Evolutionary conservation across 1,140 invertebrate species (phyloP).

Genomic region (Drosophila kurseongensis): DNA sequence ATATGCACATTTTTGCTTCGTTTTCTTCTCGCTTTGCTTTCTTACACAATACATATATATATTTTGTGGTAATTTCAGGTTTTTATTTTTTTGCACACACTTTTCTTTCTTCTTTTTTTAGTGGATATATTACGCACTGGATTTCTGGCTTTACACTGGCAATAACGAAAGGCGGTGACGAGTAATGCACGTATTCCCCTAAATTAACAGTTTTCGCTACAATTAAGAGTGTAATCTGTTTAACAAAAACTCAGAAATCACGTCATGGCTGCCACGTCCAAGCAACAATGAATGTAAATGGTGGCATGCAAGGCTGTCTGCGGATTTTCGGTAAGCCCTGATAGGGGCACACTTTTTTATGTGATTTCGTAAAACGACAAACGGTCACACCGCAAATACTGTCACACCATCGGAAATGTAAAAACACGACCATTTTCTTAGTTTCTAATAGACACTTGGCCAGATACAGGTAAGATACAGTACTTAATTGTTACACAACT

Average conservation of each 20-base stretch:
- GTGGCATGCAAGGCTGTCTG: slow-evolving; percentile 19
- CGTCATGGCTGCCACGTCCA: slow-evolving; percentile 85
- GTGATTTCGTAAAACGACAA: slow-evolving; percentile 10
- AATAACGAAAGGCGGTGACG: slow-evolving; percentile 66
- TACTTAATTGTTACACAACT: slow-evolving; percentile 2
- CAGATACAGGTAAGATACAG: not conserved
- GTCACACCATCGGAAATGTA: slow-evolving; percentile 8
- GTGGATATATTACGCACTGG: slow-evolving; percentile 46
- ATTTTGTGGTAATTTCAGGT: slow-evolving; percentile 60
- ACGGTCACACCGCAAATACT: slow-evolving; percentile 3
- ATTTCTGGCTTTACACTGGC: slow-evolving; percentile 58
- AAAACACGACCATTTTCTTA: slow-evolving; percentile 3
- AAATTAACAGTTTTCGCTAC: slow-evolving; percentile 63
- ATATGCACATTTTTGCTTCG: slow-evolving; percentile 48
- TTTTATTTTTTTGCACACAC: slow-evolving; percentile 66
- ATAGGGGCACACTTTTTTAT: slow-evolving; percentile 43
- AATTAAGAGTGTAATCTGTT: slow-evolving; percentile 69
- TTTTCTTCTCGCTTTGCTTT: slow-evolving; percentile 51
- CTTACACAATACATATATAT: slow-evolving; percentile 66
- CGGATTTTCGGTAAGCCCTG: slow-evolving; percentile 35
- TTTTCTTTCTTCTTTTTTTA: slow-evolving; percentile 9
- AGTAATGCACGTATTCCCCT: slow-evolving; percentile 78
- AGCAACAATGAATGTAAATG: slow-evolving; percentile 81
- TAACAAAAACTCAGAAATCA: slow-evolving; percentile 83
- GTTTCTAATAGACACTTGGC: not conserved